Evolutionary conservation across 2,888 invertebrate species (phyloP).

Genomic region (Mythimna loreyi): DNA sequence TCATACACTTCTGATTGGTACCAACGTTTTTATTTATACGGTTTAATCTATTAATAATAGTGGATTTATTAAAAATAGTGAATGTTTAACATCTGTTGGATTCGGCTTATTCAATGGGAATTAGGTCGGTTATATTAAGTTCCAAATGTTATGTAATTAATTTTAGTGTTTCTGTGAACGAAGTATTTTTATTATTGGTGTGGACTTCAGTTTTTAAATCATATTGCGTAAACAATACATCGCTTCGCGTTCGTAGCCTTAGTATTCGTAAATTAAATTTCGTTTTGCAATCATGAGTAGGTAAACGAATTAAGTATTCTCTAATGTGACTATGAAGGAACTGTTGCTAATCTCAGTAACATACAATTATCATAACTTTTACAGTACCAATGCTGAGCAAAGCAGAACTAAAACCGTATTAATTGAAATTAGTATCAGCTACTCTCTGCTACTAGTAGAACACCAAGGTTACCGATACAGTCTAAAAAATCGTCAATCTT

Average conservation of each 20-base stretch:
- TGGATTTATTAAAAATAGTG: conserved; percentile 57
- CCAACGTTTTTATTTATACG: conserved; percentile 35
- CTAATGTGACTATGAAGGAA: background rate
- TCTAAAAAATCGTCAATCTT: too few relatives aligned
- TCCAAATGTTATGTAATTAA: conserved; percentile 47
- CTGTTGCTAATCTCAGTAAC: background rate
- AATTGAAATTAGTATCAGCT: background rate
- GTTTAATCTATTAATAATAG: conserved; percentile 49
- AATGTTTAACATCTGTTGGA: conserved; percentile 33
- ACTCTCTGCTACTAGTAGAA: too few relatives aligned
- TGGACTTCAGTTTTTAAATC: background rate
- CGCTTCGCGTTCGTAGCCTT: background rate
- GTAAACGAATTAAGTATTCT: background rate
- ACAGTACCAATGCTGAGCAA: background rate
- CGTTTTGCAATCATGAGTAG: background rate
- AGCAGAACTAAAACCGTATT: background rate
- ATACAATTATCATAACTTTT: background rate
- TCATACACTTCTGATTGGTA: conserved; percentile 67
- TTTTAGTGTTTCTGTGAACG: conserved; percentile 39
- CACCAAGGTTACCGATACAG: too few relatives aligned
- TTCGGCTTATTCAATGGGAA: conserved; percentile 52
- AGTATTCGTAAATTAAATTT: background rate
- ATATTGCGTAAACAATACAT: background rate
- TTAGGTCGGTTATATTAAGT: conserved; percentile 60
- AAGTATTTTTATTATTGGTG: conserved; percentile 26